Base-by-base conservation (phyloP, 2,113 vertebrate genomes). In the Recurvirostra avosetta region DNA sequence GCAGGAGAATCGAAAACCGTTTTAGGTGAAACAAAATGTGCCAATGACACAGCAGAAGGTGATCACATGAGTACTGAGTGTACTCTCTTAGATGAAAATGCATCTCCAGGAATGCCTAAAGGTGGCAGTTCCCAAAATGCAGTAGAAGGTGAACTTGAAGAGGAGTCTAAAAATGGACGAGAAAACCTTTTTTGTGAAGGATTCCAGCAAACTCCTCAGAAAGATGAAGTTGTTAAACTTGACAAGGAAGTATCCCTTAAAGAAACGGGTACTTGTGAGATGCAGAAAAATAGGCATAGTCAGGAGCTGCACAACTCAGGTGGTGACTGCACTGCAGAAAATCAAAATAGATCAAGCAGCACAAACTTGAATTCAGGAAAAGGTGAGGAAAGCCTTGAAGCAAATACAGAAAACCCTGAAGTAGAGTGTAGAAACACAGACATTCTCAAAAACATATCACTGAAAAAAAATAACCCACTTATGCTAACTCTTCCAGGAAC, bases 401-500 rank as follows among this genome's bases (percentile, higher is more conserved):
- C 61, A 58, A 45, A 78, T 13, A 66, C 41, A 47, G 84, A 45
- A 21, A 67, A 41, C 27, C 29, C 26, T n/a, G 62, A 78, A 52
- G 50, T 11, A 49, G 76, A n/a, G 21, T 77, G 55, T 15, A 49
- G 29, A 26, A 77, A 80, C 62, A 61, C 88, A 55, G 63, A 85
- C 20, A 29, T n/a, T 66, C 17, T 80, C 4, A 43, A 26, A 72
- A 88, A 90, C 52, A 81, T 9, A 50, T 84, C n/a, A 17, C 61
- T 65, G 20, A 52, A 89, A 34, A 97, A 91, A 71, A 76, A 91
- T 40, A 43, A 78, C 23, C 7, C 52, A 20, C 91, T 91, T 53
- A 49, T 6, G 34, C 70, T 61, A 17, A 77, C 41, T 55, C 78
- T 96, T 94, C 67, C 94, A 85, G 95, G 97, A 94, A 90, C 86